Evolutionary conservation across 2,113 vertebrate species (phyloP).

Genomic region (Odocoileus virginianus): DNA sequence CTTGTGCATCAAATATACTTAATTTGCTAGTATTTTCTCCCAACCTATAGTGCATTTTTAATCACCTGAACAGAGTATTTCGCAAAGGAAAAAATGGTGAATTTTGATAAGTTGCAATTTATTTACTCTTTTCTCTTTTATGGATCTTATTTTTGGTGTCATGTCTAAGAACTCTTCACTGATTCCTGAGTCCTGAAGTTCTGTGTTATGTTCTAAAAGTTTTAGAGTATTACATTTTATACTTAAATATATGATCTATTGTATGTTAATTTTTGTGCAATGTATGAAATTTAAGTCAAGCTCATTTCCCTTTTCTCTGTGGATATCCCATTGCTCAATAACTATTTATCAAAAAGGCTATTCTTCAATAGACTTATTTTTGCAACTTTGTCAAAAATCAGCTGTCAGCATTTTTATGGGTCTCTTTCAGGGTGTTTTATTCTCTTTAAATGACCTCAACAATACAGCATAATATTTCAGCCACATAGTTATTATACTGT

Average conservation of each 20-base stretch:
- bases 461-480: background rate
- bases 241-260: background rate
- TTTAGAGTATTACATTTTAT: background rate
- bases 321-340: background rate
- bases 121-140: background rate
- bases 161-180: background rate
- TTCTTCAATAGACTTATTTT: background rate
- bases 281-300: background rate
- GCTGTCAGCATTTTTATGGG: background rate
- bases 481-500: background rate
- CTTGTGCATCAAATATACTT: background rate
- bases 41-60: background rate
- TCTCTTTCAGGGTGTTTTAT: background rate
- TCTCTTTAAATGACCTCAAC: background rate
- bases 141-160: background rate
- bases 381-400: background rate
- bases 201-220: background rate
- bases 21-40: background rate
- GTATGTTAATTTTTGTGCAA: background rate
- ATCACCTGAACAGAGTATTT: background rate
- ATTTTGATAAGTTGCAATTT: background rate
- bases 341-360: background rate
- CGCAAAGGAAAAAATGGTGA: background rate
- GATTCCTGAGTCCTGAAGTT: background rate
- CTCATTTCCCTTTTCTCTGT: background rate